Evolutionary conservation across 2,113 vertebrate species (phyloP).

Genomic region (Misgurnus anguillicaudatus): DNA sequence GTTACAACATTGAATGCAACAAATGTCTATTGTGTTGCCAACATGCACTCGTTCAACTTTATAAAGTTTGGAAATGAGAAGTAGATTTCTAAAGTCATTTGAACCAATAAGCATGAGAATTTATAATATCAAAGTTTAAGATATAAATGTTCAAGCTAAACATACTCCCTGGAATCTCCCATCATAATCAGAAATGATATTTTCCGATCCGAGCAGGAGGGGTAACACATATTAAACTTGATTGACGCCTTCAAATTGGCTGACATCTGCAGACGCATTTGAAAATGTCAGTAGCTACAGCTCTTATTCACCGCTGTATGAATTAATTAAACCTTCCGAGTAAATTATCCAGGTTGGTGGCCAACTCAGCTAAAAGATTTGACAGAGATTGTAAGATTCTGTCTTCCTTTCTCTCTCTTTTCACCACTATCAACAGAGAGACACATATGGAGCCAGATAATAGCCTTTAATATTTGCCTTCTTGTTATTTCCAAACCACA

Average conservation of each 20-base stretch:
- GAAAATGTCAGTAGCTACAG: constrained; percentile 46
- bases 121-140: too few species aligned
- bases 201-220: constrained; percentile 1
- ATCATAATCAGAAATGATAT: background rate
- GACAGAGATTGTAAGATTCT: background rate
- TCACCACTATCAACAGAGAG: constrained; percentile 8
- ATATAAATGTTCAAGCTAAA: too few species aligned
- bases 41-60: too few species aligned
- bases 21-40: too few species aligned
- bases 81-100: too few species aligned
- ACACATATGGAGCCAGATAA: constrained; percentile 30
- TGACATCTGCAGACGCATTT: constrained; percentile 23
- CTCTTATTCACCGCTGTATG: constrained; percentile 47
- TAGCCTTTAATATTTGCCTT: constrained; percentile 30
- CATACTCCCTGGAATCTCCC: too few species aligned
- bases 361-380: background rate
- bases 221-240: constrained; percentile 14
- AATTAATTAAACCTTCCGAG: constrained; percentile 32
- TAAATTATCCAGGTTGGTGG: constrained; percentile 49
- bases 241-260: background rate
- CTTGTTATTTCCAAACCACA: constrained; percentile 25
- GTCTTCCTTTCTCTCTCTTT: background rate
- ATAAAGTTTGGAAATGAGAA: too few species aligned
- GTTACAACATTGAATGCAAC: too few species aligned
- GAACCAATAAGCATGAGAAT: too few species aligned